These are phyloP conservation scores for Frieseomelitta varia DNA, from an alignment of 1,140 invertebrate species.

Conservation along the genomic window DNA sequence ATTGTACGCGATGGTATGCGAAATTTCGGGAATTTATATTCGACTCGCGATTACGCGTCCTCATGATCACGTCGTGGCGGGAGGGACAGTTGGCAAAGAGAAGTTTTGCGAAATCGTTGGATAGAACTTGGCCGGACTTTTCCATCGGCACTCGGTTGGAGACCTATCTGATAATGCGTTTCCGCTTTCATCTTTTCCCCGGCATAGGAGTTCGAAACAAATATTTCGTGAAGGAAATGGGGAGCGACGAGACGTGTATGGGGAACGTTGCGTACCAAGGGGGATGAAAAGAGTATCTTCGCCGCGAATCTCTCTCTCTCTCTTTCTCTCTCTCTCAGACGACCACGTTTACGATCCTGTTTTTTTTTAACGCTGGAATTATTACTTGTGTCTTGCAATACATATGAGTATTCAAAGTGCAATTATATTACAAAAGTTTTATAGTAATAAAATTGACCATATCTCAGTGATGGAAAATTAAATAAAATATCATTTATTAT, in stretches of 20 bases:
- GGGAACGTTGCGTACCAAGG: not conserved
- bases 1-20: not conserved
- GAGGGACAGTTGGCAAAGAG: not conserved
- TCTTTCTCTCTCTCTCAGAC: no score
- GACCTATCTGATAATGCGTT: conserved; percentile 25
- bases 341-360: not conserved
- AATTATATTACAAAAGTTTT: no score
- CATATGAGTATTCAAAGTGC: no score
- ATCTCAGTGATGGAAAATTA: no score
- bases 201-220: conserved; percentile 13
- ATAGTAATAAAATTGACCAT: no score
- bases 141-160: not conserved
- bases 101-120: conserved; percentile 7
- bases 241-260: conserved; percentile 22
- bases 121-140: not conserved
- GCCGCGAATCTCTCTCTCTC: not conserved
- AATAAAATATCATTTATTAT: no score
- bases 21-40: conserved; percentile 38
- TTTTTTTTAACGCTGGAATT: not conserved
- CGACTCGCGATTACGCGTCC: conserved; percentile 36
- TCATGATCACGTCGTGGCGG: conserved; percentile 28
- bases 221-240: conserved; percentile 8
- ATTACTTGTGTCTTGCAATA: not conserved
- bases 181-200: not conserved
- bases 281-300: not conserved